Base-by-base conservation (phyloP, 2,797 vertebrate genomes). In the Catharus ustulatus region DNA sequence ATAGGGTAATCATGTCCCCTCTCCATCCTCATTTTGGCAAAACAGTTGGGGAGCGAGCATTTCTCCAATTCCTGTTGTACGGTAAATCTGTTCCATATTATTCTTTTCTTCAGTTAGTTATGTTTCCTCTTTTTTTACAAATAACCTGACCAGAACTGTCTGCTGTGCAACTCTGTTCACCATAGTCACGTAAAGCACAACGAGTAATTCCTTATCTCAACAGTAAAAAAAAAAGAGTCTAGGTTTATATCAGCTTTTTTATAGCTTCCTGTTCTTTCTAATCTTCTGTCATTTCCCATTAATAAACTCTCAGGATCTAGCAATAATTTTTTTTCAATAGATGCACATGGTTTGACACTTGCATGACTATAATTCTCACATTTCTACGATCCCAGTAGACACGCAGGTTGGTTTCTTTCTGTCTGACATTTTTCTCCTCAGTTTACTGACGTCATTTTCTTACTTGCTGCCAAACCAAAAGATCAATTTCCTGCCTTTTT, bases 401-500 rank as follows among this genome's bases (percentile, higher is more conserved):
- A 3, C 2, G 10, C 51, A 57, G n/a, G 21, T 84, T 8, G 1
- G 30, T 82, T 87, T 84, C 55, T 82, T 87, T 69, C 36, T 90
- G 49, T 64, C 62, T 84, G 80, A 93, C 48, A 66, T 94, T 90
- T 75, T 87, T 30, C 40, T 76, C 43, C 63, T 67, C 21, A 13
- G 62, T 66, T 84, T 92, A 87, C n/a, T 94, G 81, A 90, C 71
- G 82, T 15, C 16, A 19, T 14, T 89, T 82, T 74, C 66, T 57
- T 55, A 76, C 43, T 82, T 81, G 59, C n/a, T 92, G 88, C 83
- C 62, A 93, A 84, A 72, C 8, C n/a, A 91, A 88, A 72, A 68
- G 52, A 95, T 83, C 27, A 6, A 29, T 90, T 94, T 89, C 77
- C 29, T 63, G 40, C 29, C 20, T 89, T 92, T 89, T 93, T 76